Base-by-base conservation (phyloP, 2,888 invertebrate genomes). In the Tenthredo livida region DNA sequence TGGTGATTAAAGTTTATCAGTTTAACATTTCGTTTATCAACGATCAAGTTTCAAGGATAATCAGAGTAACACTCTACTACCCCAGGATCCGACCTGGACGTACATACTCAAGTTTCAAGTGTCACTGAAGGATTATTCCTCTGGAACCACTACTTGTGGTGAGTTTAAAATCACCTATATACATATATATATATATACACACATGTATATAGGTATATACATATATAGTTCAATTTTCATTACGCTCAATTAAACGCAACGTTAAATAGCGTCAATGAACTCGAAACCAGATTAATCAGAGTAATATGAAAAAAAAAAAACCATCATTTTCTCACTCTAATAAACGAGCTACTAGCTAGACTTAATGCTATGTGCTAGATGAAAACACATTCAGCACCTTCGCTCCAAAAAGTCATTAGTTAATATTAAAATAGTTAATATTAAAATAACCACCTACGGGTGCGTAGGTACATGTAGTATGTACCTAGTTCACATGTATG, bases 101-200 rank as follows among this genome's bases (percentile, higher is more conserved):
- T 77, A 25, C 25, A 10, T 80, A 61, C 65, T 61, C 61, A 61
- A 61, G 61, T 83, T 83, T 47, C 67, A 83, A 83, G 78, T 85
- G 72, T 87, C 88, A 88, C 89, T 90, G 89, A 91, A 90, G 91
- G 91, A 91, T 91, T 90, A 90, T 88, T 87, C 87, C 77, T 88
- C 86, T 89, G 91, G 90, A 91, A 90, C 91, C 91, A 92, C 93
- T 92, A 91, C 93, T 92, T 88, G 89, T 88, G 91, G 91, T 91
- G 90, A 91, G 92, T 92, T 87, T 83, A 33, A 70, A 82, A 84
- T 25, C 61, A 0, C 21, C 61, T 54, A 9, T 43, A 43, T 10
- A 10, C 2, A 47, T 3, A 4, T 10, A 2, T 0, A 3, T 10
- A 0, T 12, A 10, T n/a, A n/a, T n/a, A n/a, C n/a, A n/a, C n/a